Evolutionary conservation across 2,113 vertebrate genomes (phyloP), one percentile per base, ranked within the genome.

Genomic region (Rhadina sibilatrix): DNA sequence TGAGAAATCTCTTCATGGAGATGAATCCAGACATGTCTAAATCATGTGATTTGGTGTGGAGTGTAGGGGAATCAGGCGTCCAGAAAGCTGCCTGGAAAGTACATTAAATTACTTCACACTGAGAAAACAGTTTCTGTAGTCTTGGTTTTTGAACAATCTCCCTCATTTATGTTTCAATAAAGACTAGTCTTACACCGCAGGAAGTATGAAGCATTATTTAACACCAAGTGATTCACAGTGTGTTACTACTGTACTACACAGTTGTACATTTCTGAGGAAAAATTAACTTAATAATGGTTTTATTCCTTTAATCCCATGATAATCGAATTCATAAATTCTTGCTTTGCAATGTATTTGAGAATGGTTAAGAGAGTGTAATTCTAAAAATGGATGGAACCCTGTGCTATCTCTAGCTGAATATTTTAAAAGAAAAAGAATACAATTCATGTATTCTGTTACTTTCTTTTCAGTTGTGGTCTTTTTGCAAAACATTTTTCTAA

Each of bases 241-340:
- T 85, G 42, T 56, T 89, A 54, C 59, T 92, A 52, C 22, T 93
- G n/a, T 59, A 40, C 81, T 84, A 61, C 24, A 79, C 19, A 69
- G 35, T 50, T 75, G 68, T 46, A 69, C 5, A 12, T 93, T 93
- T 93, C 61, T 89, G 40, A 60, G 44, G 82, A 94, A 91, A 94
- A 94, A 47, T 46, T 31, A 66, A 80, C 40, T 56, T 95, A 91
- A 65, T 95, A 80, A 72, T 64, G 64, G 64, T 53, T 91, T 90
- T 89, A 89, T 66, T 90, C 38, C 63, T 87, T 96, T 89, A 94
- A 42, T 77, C 25, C 57, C 52, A 5, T 91, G 85, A 70, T 71
- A 94, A 86, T 33, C 86, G 30, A 92, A 87, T 90, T 80, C 8
- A 86, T 95, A 91, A 89, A 84, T 93, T 94, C 1, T 76, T 88